These are phyloP conservation scores for Recurvirostra avosetta DNA, from an alignment of 2,113 vertebrate genomes.

Conservation along the genomic window DNA sequence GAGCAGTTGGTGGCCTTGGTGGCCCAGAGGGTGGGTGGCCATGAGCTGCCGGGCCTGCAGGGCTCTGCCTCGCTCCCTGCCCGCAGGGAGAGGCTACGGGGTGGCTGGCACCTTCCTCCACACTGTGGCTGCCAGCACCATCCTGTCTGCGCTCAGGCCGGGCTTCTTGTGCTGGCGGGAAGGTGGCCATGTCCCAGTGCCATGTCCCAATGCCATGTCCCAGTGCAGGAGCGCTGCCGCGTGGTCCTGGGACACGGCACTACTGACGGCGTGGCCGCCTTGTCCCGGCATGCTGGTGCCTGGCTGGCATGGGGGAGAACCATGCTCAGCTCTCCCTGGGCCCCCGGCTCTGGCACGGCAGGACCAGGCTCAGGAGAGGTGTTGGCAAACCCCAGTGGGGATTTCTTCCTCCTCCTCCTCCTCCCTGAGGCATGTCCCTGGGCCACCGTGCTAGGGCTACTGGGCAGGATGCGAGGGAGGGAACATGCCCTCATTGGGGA, in stretches of 20 bases:
- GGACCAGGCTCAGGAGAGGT: neutral
- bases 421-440: neutral
- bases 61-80: neutral
- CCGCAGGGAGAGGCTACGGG: accelerated
- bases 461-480: neutral
- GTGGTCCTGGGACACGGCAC: neutral
- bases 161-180: neutral
- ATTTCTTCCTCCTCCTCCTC: neutral
- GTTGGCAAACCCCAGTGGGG: neutral
- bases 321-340: accelerated
- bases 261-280: accelerated
- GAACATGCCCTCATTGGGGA: neutral
- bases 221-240: accelerated
- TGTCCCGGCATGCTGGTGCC: accelerated
- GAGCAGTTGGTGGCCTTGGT: accelerated
- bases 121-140: accelerated
- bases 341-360: accelerated
- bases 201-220: accelerated
- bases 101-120: neutral
- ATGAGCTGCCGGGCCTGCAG: neutral
- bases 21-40: neutral
- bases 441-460: accelerated
- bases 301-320: neutral
- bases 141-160: neutral
- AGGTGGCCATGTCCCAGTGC: neutral